Base-by-base conservation (phyloP, 2,113 vertebrate genomes). In the Tichodroma muraria region DNA sequence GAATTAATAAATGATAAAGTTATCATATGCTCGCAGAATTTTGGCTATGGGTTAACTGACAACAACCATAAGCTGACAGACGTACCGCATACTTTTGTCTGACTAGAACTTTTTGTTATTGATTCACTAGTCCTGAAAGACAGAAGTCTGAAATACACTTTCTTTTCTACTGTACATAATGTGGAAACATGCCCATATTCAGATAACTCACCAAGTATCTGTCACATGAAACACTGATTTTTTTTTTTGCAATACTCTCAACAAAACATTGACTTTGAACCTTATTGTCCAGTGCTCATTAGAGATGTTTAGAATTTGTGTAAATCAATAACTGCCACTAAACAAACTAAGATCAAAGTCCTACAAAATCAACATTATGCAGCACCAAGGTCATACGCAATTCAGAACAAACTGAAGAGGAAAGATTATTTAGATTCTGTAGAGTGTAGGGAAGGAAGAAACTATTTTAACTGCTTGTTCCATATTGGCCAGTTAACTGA, bases 361-460 rank as follows among this genome's bases (percentile, higher is more conserved):
- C 96, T 94, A 96, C 80, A 93, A 97, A 95, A 97, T 96, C 95
- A 96, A 94, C 92, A 97, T 85, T 94, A 97, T 85, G 93, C 91
- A 97, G 97, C 95, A 96, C 78, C 94, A 96, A 95, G 95, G 96
- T 97, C 91, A 96, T 81, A 91, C 10, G 87, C 94, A 97, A 91
- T 96, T 97, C 96, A 91, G 53, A 96, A 72, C 50, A 64, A 92
- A 85, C 38, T 56, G 61, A 76, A 70, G 24, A 91, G 44, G 45
- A 96, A 94, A 95, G 56, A 95, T 81, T 65, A 82, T 94, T 97
- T 88, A 85, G 73, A 94, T 81, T 95, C 49, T 97, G 90, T 75
- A 88, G 94, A 53, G 12, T 6, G 13, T 50, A 89, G 70, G 86
- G 65, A 95, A 85, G 78, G 80, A 97, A 94, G 52, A 91, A 92